These are phyloP conservation scores for Dysmachus trigonus DNA, from an alignment of 2,888 invertebrate genomes.

Conservation along the genomic window DNA sequence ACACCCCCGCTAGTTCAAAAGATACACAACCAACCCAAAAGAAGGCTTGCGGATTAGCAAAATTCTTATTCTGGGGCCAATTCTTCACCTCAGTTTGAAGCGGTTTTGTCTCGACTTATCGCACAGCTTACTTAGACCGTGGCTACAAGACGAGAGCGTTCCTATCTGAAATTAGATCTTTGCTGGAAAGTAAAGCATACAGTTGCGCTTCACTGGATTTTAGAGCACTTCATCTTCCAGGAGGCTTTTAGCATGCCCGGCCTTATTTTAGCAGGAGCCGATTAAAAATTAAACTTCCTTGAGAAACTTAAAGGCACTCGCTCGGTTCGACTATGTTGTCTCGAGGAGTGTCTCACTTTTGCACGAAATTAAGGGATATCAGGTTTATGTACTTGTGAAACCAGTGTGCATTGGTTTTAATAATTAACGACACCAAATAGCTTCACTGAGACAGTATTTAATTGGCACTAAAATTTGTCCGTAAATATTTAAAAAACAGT, in stretches of 20 bases:
- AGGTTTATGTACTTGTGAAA: neutral
- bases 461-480: neutral
- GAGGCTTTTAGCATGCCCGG: neutral
- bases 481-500: neutral
- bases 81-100: constrained; percentile 47
- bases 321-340: neutral
- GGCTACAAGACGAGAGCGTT: constrained; percentile 28
- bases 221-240: constrained; percentile 3
- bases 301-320: neutral
- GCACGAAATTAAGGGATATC: neutral
- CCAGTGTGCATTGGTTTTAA: neutral
- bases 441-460: neutral
- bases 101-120: constrained; percentile 45
- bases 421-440: neutral
- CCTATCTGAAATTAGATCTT: constrained; percentile 49
- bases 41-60: neutral
- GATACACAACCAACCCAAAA: neutral
- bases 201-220: constrained; percentile 14
- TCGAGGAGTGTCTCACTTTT: neutral
- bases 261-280: neutral
- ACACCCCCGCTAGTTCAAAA: neutral
- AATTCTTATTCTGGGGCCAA: neutral
- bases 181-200: neutral
- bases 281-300: neutral
- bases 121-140: constrained; percentile 45